These are phyloP conservation scores for cat (Felis catus) DNA, from an alignment of 2,113 vertebrate genomes.

Conservation along the genomic window DNA sequence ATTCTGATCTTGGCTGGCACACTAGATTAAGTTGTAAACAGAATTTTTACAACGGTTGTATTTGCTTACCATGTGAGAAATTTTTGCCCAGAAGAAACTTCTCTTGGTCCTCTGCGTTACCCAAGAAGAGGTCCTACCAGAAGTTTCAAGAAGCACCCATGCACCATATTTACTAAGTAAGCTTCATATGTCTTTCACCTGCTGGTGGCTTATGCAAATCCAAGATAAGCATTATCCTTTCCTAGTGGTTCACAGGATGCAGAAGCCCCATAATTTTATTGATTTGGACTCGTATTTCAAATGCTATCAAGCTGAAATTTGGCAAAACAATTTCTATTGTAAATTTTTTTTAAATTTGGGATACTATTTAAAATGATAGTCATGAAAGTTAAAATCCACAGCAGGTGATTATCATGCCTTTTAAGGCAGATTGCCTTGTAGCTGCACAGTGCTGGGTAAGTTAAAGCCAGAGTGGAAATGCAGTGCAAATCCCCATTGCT, in stretches of 20 bases:
- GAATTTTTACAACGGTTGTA: not conserved
- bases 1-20: not conserved
- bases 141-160: constrained; percentile 49
- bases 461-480: not conserved
- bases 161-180: constrained; percentile 35
- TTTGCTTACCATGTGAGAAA: not conserved
- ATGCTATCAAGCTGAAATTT: constrained; percentile 51
- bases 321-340: constrained; percentile 42
- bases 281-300: constrained; percentile 69
- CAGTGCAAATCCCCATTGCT: not conserved
- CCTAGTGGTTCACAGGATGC: constrained; percentile 25
- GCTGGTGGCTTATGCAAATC: constrained; percentile 36
- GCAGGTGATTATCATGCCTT: not conserved
- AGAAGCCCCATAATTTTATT: constrained; percentile 60
- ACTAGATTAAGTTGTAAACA: constrained; percentile 5
- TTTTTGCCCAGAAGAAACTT: not conserved
- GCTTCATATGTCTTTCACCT: constrained; percentile 49
- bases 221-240: constrained; percentile 51
- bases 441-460: not conserved
- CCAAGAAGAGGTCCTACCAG: not conserved
- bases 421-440: not conserved
- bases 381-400: not conserved
- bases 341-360: not conserved
- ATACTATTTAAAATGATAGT: constrained; percentile 25
- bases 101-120: not conserved